These are phyloP conservation scores for Leucophenga maculata DNA, from an alignment of 2,888 invertebrate species.

Conservation along the genomic window DNA sequence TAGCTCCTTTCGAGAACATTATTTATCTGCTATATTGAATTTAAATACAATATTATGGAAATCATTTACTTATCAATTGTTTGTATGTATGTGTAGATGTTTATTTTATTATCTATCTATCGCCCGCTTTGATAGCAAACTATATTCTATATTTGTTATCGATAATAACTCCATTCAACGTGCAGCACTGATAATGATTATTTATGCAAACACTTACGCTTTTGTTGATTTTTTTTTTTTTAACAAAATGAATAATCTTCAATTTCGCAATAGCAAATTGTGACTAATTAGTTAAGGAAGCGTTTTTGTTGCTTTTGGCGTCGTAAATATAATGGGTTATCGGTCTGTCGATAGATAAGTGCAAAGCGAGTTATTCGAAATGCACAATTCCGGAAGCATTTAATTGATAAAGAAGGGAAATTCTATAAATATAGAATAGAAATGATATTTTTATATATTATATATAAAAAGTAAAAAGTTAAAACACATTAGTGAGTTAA, in stretches of 20 bases:
- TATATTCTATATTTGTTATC: neutral
- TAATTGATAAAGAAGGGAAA: too few species aligned
- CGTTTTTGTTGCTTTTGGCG: neutral
- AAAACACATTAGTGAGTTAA: too few species aligned
- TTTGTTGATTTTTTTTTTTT: neutral
- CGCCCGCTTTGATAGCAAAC: neutral
- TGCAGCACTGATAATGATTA: too few species aligned
- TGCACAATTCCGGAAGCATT: too few species aligned
- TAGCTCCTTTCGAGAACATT: neutral
- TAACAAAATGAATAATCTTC: neutral
- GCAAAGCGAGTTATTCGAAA: too few species aligned
- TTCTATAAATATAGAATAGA: too few species aligned
- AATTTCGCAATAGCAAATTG: neutral
- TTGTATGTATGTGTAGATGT: neutral
- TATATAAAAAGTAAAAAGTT: too few species aligned
- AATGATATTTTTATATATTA: too few species aligned
- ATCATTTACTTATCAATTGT: neutral
- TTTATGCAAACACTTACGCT: neutral
- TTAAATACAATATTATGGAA: too few species aligned
- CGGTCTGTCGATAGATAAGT: too few species aligned
- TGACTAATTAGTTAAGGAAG: neutral
- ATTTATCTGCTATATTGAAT: neutral
- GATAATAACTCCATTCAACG: too few species aligned
- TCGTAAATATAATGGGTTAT: neutral
- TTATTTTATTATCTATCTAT: neutral